Percentiles rank a stretch among this genome's conserved stretches.
Conservation (phyloP, 2,888 invertebrate species). For the Agrenia bidenticulata region DNA sequence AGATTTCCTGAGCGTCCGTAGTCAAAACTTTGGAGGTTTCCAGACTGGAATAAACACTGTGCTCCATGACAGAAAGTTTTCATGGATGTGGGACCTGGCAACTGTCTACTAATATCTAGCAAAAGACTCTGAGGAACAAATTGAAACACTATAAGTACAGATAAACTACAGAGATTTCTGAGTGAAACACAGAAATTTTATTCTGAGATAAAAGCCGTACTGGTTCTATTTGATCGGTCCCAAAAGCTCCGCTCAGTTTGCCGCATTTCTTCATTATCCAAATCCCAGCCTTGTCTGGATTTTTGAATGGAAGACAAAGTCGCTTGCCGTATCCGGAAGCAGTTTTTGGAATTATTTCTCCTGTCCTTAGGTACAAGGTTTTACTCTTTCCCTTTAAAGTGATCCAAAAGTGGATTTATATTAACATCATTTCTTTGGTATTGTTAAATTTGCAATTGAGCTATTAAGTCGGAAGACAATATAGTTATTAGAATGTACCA, state of each 20-base stretch:
- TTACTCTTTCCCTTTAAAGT: too few relatives aligned
- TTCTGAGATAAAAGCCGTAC: neutral
- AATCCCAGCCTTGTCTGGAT: neutral
- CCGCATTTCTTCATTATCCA: neutral
- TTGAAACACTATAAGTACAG: too few relatives aligned
- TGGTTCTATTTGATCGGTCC: neutral
- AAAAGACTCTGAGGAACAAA: too few relatives aligned
- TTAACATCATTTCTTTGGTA: too few relatives aligned
- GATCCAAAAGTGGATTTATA: too few relatives aligned
- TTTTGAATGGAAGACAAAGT: neutral
- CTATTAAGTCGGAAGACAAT: too few relatives aligned
- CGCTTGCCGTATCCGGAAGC: neutral
- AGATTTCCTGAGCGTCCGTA: conserved; percentile 66
- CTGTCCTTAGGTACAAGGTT: too few relatives aligned
- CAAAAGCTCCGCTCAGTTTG: neutral
- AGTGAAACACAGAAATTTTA: neutral
- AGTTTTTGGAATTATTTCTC: neutral
- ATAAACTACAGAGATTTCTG: neutral
- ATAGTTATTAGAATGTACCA: too few relatives aligned
- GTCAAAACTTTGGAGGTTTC: conserved; percentile 64
- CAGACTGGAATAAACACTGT: neutral
- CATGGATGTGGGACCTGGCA: conserved; percentile 13
- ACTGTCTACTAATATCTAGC: too few relatives aligned
- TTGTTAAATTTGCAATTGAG: neutral
- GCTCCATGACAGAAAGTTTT: neutral